These are phyloP conservation scores for Pangasianodon gigas DNA, from an alignment of 2,113 vertebrate species.

Conservation along the genomic window DNA sequence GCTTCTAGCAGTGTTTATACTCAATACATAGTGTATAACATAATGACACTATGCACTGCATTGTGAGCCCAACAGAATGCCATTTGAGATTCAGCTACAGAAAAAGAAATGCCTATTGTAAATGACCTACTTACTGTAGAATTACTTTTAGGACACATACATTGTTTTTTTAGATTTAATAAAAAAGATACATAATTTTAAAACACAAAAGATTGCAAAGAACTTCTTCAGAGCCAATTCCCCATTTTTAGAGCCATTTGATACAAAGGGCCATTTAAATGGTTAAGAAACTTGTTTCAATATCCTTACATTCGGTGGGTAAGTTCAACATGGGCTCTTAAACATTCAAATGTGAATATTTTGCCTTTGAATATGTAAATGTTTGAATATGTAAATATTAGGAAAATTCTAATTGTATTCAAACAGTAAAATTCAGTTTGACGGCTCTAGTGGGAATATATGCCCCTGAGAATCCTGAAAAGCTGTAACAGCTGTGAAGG, in stretches of 20 bases:
- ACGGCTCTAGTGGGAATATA: background rate
- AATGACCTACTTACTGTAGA: background rate
- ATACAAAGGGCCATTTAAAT: background rate
- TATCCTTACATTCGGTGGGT: background rate
- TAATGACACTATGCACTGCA: background rate
- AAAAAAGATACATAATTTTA: background rate
- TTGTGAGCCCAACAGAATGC: background rate
- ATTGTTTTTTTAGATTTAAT: no score
- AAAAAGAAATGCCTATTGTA: background rate
- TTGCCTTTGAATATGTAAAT: background rate
- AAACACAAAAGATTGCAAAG: background rate
- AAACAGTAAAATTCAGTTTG: background rate
- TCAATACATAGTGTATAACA: no score
- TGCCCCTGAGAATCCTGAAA: background rate
- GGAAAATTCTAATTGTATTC: background rate
- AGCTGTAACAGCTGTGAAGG: no score
- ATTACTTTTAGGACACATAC: no score
- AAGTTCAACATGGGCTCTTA: background rate
- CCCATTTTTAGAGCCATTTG: background rate
- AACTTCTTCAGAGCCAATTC: background rate
- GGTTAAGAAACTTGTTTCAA: background rate
- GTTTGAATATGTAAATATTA: conserved; percentile 5
- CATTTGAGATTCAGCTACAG: background rate
- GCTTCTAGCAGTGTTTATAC: background rate
- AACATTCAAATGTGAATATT: background rate